Base-by-base conservation (phyloP, 2,797 vertebrate species). In the Pagetopsis macropterus region DNA sequence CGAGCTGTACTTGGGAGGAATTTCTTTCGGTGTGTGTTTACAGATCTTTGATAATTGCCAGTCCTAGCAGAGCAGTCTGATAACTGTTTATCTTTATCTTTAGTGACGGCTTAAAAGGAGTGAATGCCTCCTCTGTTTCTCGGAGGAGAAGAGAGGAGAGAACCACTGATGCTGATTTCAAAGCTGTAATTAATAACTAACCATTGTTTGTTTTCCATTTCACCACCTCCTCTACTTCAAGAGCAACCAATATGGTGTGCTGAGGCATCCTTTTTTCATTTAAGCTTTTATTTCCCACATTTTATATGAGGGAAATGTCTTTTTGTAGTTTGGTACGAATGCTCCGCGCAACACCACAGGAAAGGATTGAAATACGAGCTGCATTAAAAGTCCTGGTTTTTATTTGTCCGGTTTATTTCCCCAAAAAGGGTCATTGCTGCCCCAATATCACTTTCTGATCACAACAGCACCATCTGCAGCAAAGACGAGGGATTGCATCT, bases 21-120 rank as follows among this genome's bases (percentile, higher is more conserved):
- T 76, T 65, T 70, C 43, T 70, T 50, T 45, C 44, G 31, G 57
- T 50, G 60, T 67, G 61, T 86, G 79, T 87, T 84, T 82, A 84
- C 59, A 52, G 73, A 45, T 40, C 45, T 83, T 78, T 56, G 65
- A 81, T 85, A 81, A 88, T 84, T 76, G 65, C 79, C 16, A 31
- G 78, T 59, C 62, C 16, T 16, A 46, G 68, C 52, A 12, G 75
- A 70, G 54, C 50, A 16, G 13, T 82, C 70, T 77, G 80, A 88
- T 79, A 80, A 71, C 65, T 73, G 81, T 79, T 84, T 72, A 51
- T 73, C 70, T 51, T 37, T 37, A 66, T 46, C 59, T 83, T 67
- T 76, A 23, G 63, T 59, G 75, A 70, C 49, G 2, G 48, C 60
- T 80, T 49, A 17, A 77, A 66, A 60, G 64, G 54, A 45, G 55